Evolutionary conservation across 2,888 invertebrate species (phyloP).

Genomic region (Oxyteleia sp.): DNA sequence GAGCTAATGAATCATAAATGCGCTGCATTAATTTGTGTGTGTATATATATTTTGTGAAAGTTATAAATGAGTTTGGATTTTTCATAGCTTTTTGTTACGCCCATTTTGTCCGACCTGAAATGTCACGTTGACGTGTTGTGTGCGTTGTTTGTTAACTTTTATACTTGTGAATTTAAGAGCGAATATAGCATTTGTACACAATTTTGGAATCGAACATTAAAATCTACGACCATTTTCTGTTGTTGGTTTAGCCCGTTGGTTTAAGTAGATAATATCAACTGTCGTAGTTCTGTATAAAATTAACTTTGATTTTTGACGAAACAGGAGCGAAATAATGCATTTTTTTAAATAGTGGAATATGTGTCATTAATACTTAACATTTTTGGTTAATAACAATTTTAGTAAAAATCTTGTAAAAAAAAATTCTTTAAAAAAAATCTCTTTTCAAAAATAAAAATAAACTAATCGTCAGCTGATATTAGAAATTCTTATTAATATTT

Average conservation of each 20-base stretch:
- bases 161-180: slow-evolving; percentile 27
- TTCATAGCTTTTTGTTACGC: slow-evolving; percentile 42
- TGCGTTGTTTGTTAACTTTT: slow-evolving; percentile 41
- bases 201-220: slow-evolving; percentile 31
- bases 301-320: slow-evolving; percentile 12
- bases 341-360: too few relatives aligned
- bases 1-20: slow-evolving; percentile 70
- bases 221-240: slow-evolving; percentile 16
- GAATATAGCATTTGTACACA: slow-evolving; percentile 5
- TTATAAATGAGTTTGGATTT: slow-evolving; percentile 59
- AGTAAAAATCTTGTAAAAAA: too few relatives aligned
- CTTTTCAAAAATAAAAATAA: too few relatives aligned
- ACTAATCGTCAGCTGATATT: too few relatives aligned
- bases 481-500: too few relatives aligned
- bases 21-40: slow-evolving; percentile 58
- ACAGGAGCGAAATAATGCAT: too few relatives aligned
- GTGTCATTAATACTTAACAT: too few relatives aligned
- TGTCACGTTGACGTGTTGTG: slow-evolving; percentile 41
- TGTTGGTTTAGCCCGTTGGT: slow-evolving; percentile 7
- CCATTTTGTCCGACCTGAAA: slow-evolving; percentile 40
- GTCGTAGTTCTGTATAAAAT: slow-evolving; percentile 2
- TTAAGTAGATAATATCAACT: slow-evolving; percentile 22
- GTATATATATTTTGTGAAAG: slow-evolving; percentile 49
- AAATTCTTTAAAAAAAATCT: too few relatives aligned
- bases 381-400: too few relatives aligned